Percentiles rank a stretch among this genome's conserved stretches.
Conservation (phyloP, 2,888 invertebrate species). For the Eucera pruinosa region DNA sequence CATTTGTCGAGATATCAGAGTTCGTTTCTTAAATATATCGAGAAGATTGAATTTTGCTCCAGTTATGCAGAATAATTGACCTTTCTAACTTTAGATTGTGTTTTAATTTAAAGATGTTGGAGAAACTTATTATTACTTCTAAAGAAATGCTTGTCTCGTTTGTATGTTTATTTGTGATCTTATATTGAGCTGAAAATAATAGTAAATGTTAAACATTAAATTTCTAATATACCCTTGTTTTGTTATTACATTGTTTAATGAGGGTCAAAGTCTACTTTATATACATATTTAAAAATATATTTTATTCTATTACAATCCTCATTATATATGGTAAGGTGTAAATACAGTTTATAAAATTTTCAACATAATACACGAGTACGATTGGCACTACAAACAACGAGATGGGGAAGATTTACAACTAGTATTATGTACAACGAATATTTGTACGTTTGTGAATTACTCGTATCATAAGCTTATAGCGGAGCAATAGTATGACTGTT, state of each 20-base stretch:
- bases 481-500: background rate
- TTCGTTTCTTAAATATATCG: background rate
- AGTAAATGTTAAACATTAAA: too few species aligned
- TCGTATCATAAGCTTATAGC: background rate
- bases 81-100: background rate
- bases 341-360: background rate
- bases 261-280: too few species aligned
- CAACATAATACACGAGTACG: background rate
- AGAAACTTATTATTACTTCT: too few species aligned
- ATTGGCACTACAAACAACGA: background rate
- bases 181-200: too few species aligned
- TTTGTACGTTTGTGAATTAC: constrained; percentile 23
- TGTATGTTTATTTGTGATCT: too few species aligned
- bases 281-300: too few species aligned
- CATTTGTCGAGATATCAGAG: background rate
- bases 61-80: background rate
- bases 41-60: background rate
- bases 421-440: constrained; percentile 3
- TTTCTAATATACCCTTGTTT: too few species aligned
- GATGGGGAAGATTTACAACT: constrained; percentile 35
- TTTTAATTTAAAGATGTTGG: too few species aligned
- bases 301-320: too few species aligned
- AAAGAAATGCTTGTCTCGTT: too few species aligned
- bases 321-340: background rate
- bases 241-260: too few species aligned